Evolutionary conservation across 2,113 vertebrate species (phyloP).

Genomic region (Carassius auratus): DNA sequence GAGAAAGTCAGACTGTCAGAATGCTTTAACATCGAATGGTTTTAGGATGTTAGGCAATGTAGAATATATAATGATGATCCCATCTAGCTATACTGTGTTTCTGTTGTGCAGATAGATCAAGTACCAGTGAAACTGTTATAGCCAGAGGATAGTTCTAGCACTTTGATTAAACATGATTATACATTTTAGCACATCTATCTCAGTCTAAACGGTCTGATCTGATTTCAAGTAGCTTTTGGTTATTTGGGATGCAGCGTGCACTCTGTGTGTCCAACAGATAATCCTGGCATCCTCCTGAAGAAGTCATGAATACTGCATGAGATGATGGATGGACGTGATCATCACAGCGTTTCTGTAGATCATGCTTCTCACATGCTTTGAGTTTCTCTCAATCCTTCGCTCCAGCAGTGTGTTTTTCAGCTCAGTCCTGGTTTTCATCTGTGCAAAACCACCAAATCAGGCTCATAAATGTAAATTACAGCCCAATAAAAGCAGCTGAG

Average conservation of each 20-base stretch:
- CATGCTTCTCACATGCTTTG: background rate
- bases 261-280: background rate
- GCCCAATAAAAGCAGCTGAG: slow-evolving; percentile 68
- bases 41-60: too few relatives aligned
- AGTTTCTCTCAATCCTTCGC: background rate
- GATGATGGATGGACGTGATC: background rate
- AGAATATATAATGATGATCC: too few relatives aligned
- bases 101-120: too few relatives aligned
- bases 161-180: background rate
- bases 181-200: background rate
- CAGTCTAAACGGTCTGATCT: background rate
- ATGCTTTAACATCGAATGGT: too few relatives aligned
- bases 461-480: slow-evolving; percentile 73
- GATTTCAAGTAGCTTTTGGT: background rate
- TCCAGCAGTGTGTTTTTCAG: slow-evolving; percentile 12
- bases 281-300: background rate
- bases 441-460: slow-evolving; percentile 59
- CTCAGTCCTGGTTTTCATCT: slow-evolving; percentile 42
- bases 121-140: too few relatives aligned
- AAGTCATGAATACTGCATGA: background rate
- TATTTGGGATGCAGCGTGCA: background rate
- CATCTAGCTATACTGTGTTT: too few relatives aligned
- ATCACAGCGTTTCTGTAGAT: background rate
- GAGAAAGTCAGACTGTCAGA: too few relatives aligned
- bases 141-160: too few relatives aligned